phyloP scores from a whole-genome alignment of 1,140 invertebrate genomes.

The Magallana gigas region DNA sequence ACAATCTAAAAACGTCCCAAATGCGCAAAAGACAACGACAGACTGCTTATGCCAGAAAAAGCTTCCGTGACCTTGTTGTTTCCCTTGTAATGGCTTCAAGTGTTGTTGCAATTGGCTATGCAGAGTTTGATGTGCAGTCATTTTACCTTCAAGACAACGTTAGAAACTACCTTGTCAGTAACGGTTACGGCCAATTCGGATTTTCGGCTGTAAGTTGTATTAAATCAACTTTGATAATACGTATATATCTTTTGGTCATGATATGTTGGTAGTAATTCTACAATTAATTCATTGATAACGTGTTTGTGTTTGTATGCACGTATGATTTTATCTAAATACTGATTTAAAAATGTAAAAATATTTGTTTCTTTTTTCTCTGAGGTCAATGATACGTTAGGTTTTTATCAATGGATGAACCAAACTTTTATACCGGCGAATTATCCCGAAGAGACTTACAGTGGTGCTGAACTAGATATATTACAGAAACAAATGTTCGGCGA shows the following conservation, averaged over 20 bases:
- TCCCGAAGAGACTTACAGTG: slow-evolving; percentile 57
- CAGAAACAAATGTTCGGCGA: slow-evolving; percentile 58
- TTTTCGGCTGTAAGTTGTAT: background rate
- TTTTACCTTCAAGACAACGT: slow-evolving; percentile 51
- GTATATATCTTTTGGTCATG: too few relatives aligned
- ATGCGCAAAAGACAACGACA: slow-evolving; percentile 30
- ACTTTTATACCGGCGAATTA: slow-evolving; percentile 59
- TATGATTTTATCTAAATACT: too few relatives aligned
- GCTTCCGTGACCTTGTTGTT: slow-evolving; percentile 43
- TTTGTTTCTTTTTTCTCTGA: background rate
- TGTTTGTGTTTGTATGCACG: too few relatives aligned
- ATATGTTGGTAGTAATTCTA: too few relatives aligned
- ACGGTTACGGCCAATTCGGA: slow-evolving; percentile 12
- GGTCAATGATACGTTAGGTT: background rate
- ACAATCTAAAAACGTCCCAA: background rate
- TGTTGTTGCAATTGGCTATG: slow-evolving; percentile 49
- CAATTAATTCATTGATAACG: too few relatives aligned
- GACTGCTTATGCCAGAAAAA: slow-evolving; percentile 1
- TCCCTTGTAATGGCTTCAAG: slow-evolving; percentile 44
- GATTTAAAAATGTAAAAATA: too few relatives aligned
- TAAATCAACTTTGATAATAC: too few relatives aligned
- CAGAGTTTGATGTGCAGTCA: slow-evolving; percentile 56
- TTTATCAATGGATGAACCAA: slow-evolving; percentile 51
- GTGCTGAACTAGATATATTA: slow-evolving; percentile 40
- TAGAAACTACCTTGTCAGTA: slow-evolving; percentile 44